phyloP scores from a whole-genome alignment of 1,140 invertebrate species.

The Leptopilina clavipes region DNA sequence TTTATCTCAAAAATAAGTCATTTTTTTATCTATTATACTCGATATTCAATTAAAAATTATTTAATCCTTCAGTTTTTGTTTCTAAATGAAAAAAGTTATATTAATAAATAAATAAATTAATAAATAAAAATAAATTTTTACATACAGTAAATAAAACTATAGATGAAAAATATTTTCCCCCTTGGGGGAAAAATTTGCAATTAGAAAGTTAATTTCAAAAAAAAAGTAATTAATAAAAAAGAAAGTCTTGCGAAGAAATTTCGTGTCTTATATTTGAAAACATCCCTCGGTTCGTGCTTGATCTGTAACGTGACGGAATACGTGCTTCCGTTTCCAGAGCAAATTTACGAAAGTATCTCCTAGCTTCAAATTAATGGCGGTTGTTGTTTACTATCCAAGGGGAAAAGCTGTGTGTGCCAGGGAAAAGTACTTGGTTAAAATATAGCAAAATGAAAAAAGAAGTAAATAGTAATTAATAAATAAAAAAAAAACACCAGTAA shows the following conservation, averaged over 20 bases:
- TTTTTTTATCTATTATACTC: too few relatives aligned
- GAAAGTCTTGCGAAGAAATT: background rate
- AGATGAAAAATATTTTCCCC: too few relatives aligned
- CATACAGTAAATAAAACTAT: too few relatives aligned
- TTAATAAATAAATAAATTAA: background rate
- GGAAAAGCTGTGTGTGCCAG: background rate
- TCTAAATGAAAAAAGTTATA: too few relatives aligned
- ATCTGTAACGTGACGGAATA: conserved; percentile 17
- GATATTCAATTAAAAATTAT: too few relatives aligned
- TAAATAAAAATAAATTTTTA: background rate
- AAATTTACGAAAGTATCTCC: conserved; percentile 29
- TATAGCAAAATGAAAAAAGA: background rate
- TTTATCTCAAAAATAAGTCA: too few relatives aligned
- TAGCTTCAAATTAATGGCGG: conserved; percentile 27
- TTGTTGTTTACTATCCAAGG: conserved; percentile 29
- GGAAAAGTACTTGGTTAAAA: background rate
- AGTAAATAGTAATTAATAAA: background rate
- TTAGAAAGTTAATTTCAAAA: conserved; percentile 13
- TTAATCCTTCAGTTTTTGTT: too few relatives aligned
- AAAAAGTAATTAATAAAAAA: conserved; percentile 11
- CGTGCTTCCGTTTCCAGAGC: conserved; percentile 30
- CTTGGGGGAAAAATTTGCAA: background rate
- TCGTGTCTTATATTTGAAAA: conserved; percentile 5
- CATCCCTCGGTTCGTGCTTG: conserved; percentile 15
- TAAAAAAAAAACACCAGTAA: conserved; percentile 18